A percentile compares a stretch with the other conserved stretches of the same genome.
phyloP scores from a whole-genome alignment of 2,888 invertebrate genomes.

The Tuta absoluta region DNA sequence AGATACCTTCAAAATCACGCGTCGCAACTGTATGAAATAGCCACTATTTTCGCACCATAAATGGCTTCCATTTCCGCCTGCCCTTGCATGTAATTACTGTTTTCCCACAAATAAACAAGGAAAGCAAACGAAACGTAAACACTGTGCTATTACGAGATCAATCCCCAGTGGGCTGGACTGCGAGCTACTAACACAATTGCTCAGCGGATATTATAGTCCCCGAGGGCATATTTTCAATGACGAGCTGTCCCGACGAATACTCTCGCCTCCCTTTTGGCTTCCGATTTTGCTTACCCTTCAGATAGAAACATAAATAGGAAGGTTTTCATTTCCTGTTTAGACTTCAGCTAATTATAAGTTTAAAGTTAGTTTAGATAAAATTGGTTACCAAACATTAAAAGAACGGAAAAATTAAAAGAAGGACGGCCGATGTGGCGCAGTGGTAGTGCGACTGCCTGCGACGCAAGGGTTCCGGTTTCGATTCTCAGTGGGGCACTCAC shows the following conservation, averaged over 20 bases:
- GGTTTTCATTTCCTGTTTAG: conserved; percentile 9
- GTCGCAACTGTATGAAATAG: too few species aligned
- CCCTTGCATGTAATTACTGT: conserved; percentile 5
- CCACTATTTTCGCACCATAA: neutral
- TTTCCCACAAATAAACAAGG: conserved; percentile 16
- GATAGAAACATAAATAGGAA: neutral
- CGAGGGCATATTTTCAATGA: conserved; percentile 16
- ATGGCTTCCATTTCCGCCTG: neutral
- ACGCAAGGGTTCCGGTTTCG: too few species aligned
- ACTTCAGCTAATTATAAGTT: neutral
- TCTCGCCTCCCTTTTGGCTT: neutral
- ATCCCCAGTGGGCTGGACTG: conserved; percentile 4
- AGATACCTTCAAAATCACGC: too few species aligned
- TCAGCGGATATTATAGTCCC: conserved; percentile 15
- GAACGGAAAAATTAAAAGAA: too few species aligned
- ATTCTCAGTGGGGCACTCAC: too few species aligned
- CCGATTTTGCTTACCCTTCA: neutral
- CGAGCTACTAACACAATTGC: conserved; percentile 19
- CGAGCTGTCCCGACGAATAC: conserved; percentile 1
- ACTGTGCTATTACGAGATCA: conserved; percentile 9
- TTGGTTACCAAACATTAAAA: too few species aligned
- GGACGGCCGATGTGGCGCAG: too few species aligned
- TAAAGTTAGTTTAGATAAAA: too few species aligned
- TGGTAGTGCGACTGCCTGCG: too few species aligned
- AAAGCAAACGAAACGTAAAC: conserved; percentile 13